These are phyloP conservation scores for Dynastes hyllus DNA, from an alignment of 2,888 invertebrate genomes.

Conservation along the genomic window DNA sequence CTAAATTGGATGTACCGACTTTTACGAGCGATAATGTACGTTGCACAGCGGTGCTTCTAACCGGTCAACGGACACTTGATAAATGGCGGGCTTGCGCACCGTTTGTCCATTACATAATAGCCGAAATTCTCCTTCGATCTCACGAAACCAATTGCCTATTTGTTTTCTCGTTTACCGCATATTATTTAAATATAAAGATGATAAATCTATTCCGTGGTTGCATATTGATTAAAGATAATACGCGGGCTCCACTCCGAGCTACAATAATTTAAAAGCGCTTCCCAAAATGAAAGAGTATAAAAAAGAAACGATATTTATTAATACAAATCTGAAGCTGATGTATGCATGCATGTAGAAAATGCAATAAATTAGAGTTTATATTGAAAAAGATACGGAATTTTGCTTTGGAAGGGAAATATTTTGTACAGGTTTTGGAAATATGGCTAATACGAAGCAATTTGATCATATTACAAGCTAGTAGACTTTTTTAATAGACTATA, in stretches of 20 bases:
- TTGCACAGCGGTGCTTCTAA: slow-evolving; percentile 27
- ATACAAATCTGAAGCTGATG: not conserved
- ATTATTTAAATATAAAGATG: slow-evolving; percentile 43
- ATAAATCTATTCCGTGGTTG: slow-evolving; percentile 41
- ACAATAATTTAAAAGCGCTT: too few relatives aligned
- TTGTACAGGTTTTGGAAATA: too few relatives aligned
- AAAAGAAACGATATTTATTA: not conserved
- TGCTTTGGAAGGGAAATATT: too few relatives aligned
- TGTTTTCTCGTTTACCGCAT: slow-evolving; percentile 45
- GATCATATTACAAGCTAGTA: too few relatives aligned
- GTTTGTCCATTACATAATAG: slow-evolving; percentile 39
- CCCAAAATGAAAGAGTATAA: too few relatives aligned
- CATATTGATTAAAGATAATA: slow-evolving; percentile 47
- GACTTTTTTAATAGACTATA: too few relatives aligned
- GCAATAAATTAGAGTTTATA: too few relatives aligned
- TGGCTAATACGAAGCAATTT: too few relatives aligned
- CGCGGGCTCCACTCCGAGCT: not conserved
- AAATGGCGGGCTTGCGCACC: slow-evolving; percentile 25
- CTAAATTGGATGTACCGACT: too few relatives aligned
- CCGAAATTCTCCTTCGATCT: slow-evolving; percentile 24
- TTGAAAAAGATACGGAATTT: too few relatives aligned
- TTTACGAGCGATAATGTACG: not conserved
- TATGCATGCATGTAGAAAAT: too few relatives aligned
- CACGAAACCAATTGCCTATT: slow-evolving; percentile 42
- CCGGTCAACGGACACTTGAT: slow-evolving; percentile 26